phyloP scores from a whole-genome alignment of 1,140 invertebrate genomes.

The Grapholita molesta region DNA sequence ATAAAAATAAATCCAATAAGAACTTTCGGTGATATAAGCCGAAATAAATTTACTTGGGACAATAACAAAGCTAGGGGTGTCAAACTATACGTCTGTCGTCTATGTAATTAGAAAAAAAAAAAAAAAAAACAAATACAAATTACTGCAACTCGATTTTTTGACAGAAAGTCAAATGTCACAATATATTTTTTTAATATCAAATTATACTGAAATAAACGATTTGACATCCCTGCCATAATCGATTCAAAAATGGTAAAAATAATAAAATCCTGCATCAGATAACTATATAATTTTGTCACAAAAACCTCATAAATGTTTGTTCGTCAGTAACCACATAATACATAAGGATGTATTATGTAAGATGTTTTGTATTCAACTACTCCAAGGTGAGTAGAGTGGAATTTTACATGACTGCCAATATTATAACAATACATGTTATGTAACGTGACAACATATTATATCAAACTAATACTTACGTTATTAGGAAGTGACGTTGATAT shows the following conservation, averaged over 20 bases:
- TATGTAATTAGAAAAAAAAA: neutral
- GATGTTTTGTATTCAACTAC: neutral
- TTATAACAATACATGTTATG: neutral
- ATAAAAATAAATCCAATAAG: neutral
- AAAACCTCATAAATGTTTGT: conserved; percentile 3
- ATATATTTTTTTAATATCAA: neutral
- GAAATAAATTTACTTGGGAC: neutral
- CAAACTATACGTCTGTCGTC: neutral
- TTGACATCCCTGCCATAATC: neutral
- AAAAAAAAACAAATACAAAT: neutral
- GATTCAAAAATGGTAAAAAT: neutral
- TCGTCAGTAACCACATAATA: conserved; percentile 1
- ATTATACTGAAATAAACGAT: neutral
- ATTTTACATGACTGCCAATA: conserved; percentile 10
- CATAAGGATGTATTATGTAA: neutral
- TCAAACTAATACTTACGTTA: too few relatives aligned
- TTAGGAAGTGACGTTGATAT: too few relatives aligned
- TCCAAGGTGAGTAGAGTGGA: neutral
- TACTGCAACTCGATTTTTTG: neutral
- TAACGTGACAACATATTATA: neutral
- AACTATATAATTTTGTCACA: conserved; percentile 2
- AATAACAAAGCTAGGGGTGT: too few relatives aligned
- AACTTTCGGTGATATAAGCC: neutral
- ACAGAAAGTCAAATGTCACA: neutral
- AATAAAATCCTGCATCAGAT: neutral